Conservation (phyloP, 2,113 vertebrate species). For the Rhombomys opimus region DNA sequence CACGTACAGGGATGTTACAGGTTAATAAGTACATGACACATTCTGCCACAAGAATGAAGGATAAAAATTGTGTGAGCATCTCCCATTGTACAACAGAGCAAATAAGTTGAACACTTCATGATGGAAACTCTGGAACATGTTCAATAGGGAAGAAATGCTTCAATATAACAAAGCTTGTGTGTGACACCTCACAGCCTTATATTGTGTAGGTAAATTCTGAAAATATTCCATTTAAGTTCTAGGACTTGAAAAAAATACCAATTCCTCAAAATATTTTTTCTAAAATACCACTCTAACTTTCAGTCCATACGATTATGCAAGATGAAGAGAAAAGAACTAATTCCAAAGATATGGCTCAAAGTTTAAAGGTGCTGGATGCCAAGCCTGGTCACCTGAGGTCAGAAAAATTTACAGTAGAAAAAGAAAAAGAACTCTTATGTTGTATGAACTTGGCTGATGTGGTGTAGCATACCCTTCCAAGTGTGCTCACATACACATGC, state of each 20-base stretch:
- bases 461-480: no score
- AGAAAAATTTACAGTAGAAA: not conserved
- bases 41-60: no score
- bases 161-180: not conserved
- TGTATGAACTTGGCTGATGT: not conserved
- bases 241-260: not conserved
- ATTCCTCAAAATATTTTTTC: not conserved
- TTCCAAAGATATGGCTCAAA: not conserved
- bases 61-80: not conserved
- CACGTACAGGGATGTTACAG: not conserved
- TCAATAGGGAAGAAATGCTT: no score
- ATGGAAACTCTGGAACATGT: not conserved
- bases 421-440: not conserved
- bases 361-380: not conserved
- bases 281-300: not conserved
- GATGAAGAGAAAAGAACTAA: not conserved
- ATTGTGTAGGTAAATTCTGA: not conserved
- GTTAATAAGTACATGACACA: not conserved
- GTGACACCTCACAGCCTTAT: no score
- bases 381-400: no score
- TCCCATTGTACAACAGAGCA: not conserved
- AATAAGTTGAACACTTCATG: not conserved
- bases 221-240: not conserved
- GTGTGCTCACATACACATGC: no score
- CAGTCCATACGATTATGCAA: not conserved